Evolutionary conservation across 1,140 invertebrate species (phyloP), one percentile per base, ranked within the genome.

Genomic region (Trichonephila clavata): DNA sequence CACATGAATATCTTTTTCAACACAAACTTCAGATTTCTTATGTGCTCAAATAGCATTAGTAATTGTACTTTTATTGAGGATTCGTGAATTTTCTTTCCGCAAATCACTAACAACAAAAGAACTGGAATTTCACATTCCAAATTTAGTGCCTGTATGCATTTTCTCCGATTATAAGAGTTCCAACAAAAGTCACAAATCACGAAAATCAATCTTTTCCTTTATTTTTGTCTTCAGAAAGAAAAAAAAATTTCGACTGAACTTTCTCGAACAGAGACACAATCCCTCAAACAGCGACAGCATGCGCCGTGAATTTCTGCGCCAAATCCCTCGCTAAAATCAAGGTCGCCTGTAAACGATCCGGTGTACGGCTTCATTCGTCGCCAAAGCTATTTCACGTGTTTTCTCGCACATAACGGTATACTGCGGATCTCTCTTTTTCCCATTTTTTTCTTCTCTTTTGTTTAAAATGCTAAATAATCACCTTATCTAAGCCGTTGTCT

Each of bases 301-400:
- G 88, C 88, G 88, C 88, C 50, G 39, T 86, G 57, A 60, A 77
- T 59, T 71, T 60, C 7, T 90, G 68, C 90, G 59, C 90, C 59
- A 59, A 59, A 83, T n/a, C n/a, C 59, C 59, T 59, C 61, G 16
- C 27, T n/a, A 20, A 86, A 90, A 90, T 65, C 90, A 91, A 91
- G 90, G 90, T 91, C 88, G 88, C 50, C 68, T 4, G 71, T 24
- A 90, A 90, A 88, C 71, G 71, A 77, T 77, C 71, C 32, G 71
- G 71, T 77, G 27, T 50, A 57, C 65, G 27, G 50, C 88, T 32
- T 59, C 61, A 80, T 77, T 68, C 90, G 59, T 84, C 90, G 90
- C 90, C 90, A 91, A 91, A 63, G 27, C 8, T 20, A 43, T 90
- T 90, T 91, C 90, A 83, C 90, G 80, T 91, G 90, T 21, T 83